phyloP scores from a whole-genome alignment of 2,113 vertebrate genomes.

The Miniopterus natalensis region DNA sequence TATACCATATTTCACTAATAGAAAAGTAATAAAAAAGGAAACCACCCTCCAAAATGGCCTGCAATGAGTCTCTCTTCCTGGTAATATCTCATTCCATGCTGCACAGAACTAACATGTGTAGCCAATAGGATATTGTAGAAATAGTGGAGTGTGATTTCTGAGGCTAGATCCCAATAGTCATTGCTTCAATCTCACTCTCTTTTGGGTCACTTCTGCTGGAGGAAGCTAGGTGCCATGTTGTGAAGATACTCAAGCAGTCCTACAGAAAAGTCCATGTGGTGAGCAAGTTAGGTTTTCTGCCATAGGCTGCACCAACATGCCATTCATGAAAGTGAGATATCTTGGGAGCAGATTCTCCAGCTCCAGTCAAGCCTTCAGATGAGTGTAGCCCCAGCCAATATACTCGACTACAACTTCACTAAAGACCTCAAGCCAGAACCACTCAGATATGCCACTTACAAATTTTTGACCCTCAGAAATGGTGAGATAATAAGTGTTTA shows the following conservation, averaged over 20 bases:
- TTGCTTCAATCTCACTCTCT: background rate
- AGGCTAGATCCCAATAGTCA: background rate
- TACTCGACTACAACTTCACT: background rate
- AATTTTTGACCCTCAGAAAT: background rate
- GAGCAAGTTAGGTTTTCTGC: background rate
- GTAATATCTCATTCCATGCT: background rate
- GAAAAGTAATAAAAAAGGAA: constrained; percentile 36
- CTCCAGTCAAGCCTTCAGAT: background rate
- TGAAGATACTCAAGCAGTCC: background rate
- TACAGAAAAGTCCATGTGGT: background rate
- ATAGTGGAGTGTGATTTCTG: background rate
- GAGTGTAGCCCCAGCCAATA: background rate
- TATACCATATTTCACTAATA: background rate
- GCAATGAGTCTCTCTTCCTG: background rate
- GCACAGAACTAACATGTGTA: background rate
- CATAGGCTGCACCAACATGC: background rate
- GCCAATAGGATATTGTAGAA: background rate
- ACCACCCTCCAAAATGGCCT: background rate
- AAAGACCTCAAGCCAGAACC: background rate
- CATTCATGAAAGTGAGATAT: background rate
- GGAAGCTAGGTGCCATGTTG: background rate
- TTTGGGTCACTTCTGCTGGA: background rate
- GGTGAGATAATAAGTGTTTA: background rate
- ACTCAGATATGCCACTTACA: background rate
- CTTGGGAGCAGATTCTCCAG: background rate